Evolutionary conservation across 2,113 vertebrate species (phyloP).

Genomic region (Corythoichthys intestinalis): DNA sequence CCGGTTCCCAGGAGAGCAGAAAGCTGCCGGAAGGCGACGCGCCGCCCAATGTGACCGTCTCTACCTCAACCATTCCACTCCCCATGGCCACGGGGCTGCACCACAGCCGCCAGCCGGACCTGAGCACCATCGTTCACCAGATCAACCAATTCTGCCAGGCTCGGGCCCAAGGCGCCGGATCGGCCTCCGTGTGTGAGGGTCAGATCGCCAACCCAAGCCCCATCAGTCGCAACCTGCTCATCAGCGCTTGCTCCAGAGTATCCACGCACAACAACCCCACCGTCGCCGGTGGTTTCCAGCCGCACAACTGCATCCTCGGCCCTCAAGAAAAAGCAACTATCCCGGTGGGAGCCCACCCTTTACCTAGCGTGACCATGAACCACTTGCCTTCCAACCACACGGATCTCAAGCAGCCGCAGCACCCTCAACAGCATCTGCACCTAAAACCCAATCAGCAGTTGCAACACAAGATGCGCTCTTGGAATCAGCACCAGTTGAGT

Average conservation of each 20-base stretch:
- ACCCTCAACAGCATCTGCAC: conserved; percentile 58
- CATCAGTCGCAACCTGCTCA: conserved; percentile 96
- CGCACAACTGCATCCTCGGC: conserved; percentile 83
- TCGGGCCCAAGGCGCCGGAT: conserved; percentile 82
- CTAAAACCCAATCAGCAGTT: conserved; percentile 67
- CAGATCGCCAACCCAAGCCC: conserved; percentile 99
- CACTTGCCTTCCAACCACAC: conserved; percentile 84
- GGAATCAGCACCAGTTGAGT: conserved; percentile 92
- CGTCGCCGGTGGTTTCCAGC: conserved; percentile 53
- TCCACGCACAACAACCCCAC: conserved; percentile 80
- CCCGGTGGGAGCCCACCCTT: conserved; percentile 72
- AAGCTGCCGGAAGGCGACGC: conserved; percentile 93
- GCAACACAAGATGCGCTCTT: conserved; percentile 76
- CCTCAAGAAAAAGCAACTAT: conserved; percentile 82
- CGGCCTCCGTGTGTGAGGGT: conserved; percentile 97
- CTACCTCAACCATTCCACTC: conserved; percentile 99
- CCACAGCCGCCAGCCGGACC: conserved; percentile 88
- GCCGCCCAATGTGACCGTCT: conserved; percentile 98
- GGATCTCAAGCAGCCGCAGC: conserved; percentile 84
- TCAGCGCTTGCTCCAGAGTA: conserved; percentile 94
- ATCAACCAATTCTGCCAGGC: conserved; percentile 99
- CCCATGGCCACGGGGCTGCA: conserved; percentile 93
- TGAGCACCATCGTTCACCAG: conserved; percentile 98
- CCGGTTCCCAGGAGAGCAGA: conserved; percentile 81
- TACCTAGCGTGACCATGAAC: conserved; percentile 78